These are phyloP conservation scores for Lordiphosa fenestrarum DNA, from an alignment of 2,888 invertebrate species.

Conservation along the genomic window DNA sequence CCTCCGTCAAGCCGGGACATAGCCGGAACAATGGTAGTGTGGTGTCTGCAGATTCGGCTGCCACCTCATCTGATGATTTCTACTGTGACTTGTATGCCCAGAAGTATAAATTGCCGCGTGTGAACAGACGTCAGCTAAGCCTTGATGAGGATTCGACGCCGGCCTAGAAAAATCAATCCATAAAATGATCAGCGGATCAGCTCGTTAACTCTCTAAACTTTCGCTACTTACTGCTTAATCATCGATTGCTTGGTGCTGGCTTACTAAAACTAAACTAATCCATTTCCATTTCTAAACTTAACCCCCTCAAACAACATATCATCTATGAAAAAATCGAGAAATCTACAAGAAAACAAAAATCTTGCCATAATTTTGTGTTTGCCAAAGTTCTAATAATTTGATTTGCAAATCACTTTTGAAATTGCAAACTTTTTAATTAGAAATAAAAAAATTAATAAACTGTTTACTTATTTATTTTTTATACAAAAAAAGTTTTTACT, in stretches of 20 bases:
- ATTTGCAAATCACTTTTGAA: conserved; percentile 19
- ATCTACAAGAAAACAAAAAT: not conserved
- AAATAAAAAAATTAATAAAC: conserved; percentile 11
- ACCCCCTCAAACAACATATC: conserved; percentile 4
- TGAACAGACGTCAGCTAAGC: conserved; percentile 49
- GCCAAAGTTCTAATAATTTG: conserved; percentile 47
- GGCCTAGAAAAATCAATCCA: conserved; percentile 28
- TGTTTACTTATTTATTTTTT: conserved; percentile 35
- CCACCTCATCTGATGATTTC: conserved; percentile 40
- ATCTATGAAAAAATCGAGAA: no score
- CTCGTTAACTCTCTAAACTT: conserved; percentile 14
- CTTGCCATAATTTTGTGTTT: conserved; percentile 56
- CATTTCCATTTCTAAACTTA: not conserved
- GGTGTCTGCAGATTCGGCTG: conserved; percentile 26
- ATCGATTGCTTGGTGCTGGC: conserved; percentile 35
- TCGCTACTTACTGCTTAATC: conserved; percentile 14
- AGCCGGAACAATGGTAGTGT: conserved; percentile 28
- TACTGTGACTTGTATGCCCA: conserved; percentile 60
- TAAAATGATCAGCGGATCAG: conserved; percentile 9
- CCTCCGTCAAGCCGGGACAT: conserved; percentile 80
- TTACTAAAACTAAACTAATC: conserved; percentile 16
- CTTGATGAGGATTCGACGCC: conserved; percentile 47
- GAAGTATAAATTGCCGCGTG: conserved; percentile 56
- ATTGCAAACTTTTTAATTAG: conserved; percentile 16
- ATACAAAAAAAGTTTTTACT: conserved; percentile 22